Evolutionary conservation across 2,797 vertebrate species (phyloP), one percentile per base, ranked within the genome.

Genomic region (Acanthurus leucopareius): DNA sequence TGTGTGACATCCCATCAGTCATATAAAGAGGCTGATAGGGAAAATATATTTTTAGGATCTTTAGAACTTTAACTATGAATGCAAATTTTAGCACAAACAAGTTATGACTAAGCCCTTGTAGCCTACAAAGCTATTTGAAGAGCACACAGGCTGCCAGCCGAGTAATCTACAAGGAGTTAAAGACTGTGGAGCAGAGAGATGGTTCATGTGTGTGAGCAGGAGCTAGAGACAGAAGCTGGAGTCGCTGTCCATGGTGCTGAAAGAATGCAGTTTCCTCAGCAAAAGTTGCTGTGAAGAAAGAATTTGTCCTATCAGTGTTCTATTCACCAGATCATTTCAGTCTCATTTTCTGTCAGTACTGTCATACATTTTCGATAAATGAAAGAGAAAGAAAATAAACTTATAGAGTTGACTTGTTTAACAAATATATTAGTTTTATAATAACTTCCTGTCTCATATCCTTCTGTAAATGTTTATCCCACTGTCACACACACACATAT

Each of bases 231-330:
- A 19, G 28, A 15, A 25, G 2, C 44, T 49, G 3, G 19, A 38
- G 66, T 59, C 66, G 82, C 87, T 91, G 74, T 89, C 88, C 82
- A 1, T 87, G 86, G 86, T 91, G 47, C 86, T 87, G 80, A 88
- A 89, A 17, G 2, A 0, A 45, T 49, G 2, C 10, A 53, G 10
- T 14, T 32, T 17, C 22, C 44, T 51, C 22, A 45, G 14, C 6
- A 64, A 65, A 47, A 17, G 5, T 53, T 32, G 9, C 40, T 67
- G 8, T 6, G 42, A 57, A 25, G 7, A n/a, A 51, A 38, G 48
- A 75, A 51, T 4, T 66, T 10, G 10, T 20, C 16, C 47, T 19
- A 20, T 42, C 9, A 45, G 44, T 45, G 15, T 45, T 45, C 10
- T 45, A 15, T 42, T 11, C 10, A 11, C 8, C 40, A 10, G 9